Percentiles rank a stretch among this genome's conserved stretches.
Conservation (phyloP, 2,113 vertebrate species). For the Calyptommatus sinebrachiatus region DNA sequence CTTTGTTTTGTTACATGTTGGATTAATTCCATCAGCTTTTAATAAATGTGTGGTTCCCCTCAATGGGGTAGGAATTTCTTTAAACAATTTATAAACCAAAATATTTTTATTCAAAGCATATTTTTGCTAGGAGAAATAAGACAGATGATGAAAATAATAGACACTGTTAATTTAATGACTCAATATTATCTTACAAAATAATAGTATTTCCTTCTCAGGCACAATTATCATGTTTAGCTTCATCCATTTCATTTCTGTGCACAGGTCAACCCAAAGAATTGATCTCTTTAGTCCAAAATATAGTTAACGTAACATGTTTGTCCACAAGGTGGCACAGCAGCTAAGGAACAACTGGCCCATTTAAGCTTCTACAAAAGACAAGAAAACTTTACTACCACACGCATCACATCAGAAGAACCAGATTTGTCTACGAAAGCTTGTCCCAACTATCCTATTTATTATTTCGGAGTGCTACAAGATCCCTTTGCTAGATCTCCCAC, state of each 20-base stretch:
- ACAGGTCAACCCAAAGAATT: not conserved
- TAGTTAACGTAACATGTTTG: not conserved
- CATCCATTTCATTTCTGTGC: not conserved
- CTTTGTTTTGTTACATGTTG: not conserved
- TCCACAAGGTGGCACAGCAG: not conserved
- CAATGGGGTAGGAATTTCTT: not conserved
- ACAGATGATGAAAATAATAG: not conserved
- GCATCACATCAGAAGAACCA: no score
- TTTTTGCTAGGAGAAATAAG: not conserved
- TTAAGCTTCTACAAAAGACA: not conserved
- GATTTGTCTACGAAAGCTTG: no score
- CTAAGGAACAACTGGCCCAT: not conserved
- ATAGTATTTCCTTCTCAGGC: not conserved
- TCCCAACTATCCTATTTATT: no score
- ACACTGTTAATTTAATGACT: not conserved
- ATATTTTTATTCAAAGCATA: not conserved
- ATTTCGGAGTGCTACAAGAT: no score
- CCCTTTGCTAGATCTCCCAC: no score
- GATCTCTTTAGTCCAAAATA: not conserved
- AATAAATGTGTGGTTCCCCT: not conserved
- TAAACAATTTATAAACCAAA: slow-evolving; percentile 1
- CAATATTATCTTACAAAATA: not conserved
- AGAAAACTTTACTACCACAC: not conserved
- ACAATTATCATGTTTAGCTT: not conserved
- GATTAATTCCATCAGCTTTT: not conserved